These are phyloP conservation scores for Chaetura pelagica DNA, from an alignment of 2,113 vertebrate genomes.

Conservation along the genomic window DNA sequence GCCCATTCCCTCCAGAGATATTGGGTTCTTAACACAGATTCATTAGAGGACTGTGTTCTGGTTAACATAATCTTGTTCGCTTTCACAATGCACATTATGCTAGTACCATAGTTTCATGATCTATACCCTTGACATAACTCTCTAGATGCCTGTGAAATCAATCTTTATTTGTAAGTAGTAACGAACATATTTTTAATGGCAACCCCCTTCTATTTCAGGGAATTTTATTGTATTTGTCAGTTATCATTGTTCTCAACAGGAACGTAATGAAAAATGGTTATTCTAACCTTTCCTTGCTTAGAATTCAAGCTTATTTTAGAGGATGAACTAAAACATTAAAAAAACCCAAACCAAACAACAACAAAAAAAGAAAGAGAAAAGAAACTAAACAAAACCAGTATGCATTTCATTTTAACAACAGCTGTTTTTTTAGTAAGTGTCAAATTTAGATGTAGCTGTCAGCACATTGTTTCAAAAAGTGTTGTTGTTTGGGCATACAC, in stretches of 20 bases:
- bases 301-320: not conserved
- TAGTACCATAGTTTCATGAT: not conserved
- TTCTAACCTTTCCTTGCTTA: not conserved
- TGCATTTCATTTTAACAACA: not conserved
- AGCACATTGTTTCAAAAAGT: not conserved
- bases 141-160: not conserved
- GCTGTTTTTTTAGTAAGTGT: not conserved
- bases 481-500: not conserved
- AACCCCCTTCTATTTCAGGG: not conserved
- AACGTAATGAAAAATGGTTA: not conserved
- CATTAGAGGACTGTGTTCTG: not conserved
- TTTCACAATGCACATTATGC: not conserved
- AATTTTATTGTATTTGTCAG: not conserved
- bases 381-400: too few relatives aligned
- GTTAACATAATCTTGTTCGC: not conserved
- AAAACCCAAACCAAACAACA: too few relatives aligned
- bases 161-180: not conserved
- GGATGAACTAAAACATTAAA: not conserved
- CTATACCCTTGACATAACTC: not conserved
- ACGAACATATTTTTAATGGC: not conserved
- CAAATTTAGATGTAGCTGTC: not conserved
- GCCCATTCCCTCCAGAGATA: not conserved
- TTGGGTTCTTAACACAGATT: not conserved
- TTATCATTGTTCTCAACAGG: not conserved
- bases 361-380: not conserved